phyloP scores from a whole-genome alignment of 2,113 vertebrate genomes.

The Eleginops maclovinus region DNA sequence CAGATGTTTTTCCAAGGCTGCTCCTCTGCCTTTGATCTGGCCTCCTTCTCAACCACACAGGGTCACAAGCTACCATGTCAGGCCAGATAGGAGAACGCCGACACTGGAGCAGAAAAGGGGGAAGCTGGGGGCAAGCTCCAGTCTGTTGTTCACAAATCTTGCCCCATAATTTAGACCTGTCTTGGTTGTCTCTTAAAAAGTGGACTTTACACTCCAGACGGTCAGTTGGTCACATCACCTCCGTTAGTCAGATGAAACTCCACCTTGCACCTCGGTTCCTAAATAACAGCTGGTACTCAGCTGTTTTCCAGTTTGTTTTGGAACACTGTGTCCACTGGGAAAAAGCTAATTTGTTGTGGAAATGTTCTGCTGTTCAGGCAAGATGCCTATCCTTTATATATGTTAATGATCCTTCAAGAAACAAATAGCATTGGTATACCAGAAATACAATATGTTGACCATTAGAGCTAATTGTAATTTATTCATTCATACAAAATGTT shows the following conservation, averaged over 20 bases:
- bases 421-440: neutral
- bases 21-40: slow-evolving; percentile 91
- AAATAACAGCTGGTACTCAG: neutral
- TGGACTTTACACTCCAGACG: slow-evolving; percentile 20
- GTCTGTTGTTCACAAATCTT: slow-evolving; percentile 33
- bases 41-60: slow-evolving; percentile 82
- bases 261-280: neutral
- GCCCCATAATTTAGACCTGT: slow-evolving; percentile 27
- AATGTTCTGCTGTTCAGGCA: neutral
- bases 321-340: neutral
- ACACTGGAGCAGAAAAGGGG: slow-evolving; percentile 51
- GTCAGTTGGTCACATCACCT: slow-evolving; percentile 9
- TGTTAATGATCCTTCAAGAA: neutral
- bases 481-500: neutral
- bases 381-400: neutral
- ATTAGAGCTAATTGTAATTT: neutral
- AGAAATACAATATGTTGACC: neutral
- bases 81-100: slow-evolving; percentile 60
- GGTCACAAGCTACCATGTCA: slow-evolving; percentile 88
- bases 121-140: slow-evolving; percentile 13
- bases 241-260: slow-evolving; percentile 23
- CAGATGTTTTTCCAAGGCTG: slow-evolving; percentile 96
- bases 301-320: slow-evolving; percentile 4
- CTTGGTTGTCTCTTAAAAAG: slow-evolving; percentile 31
- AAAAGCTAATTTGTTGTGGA: neutral